Base-by-base conservation (phyloP, 2,113 vertebrate species). In the Eulemur macaco region DNA sequence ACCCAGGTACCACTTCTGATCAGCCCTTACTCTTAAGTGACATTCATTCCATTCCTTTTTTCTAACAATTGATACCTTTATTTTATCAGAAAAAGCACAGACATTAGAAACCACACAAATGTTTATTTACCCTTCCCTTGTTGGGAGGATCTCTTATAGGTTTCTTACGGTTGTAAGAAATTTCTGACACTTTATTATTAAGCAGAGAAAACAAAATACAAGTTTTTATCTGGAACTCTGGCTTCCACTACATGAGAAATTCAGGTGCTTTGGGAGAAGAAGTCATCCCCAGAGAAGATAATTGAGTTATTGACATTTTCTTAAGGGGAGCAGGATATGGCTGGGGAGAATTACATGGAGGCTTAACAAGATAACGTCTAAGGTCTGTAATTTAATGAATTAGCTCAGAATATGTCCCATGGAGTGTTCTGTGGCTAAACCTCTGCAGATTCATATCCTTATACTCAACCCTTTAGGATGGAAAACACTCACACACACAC, bases 341-440 rank as follows among this genome's bases (percentile, higher is more conserved):
- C 25, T 96, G 25, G 60, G 31, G 42, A 94, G 78, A 91, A 82
- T 96, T 93, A 89, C 15, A 56, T 7, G 20, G 23, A 87, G 60
- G 21, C 39, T 96, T 96, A 87, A 39, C 66, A 42, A 94, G 91
- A 74, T 45, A 37, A 74, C 5, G 56, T 93, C 54, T 64, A 89
- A 95, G 34, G 86, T 39, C n/a, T 94, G 7, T 93, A 91, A 89
- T 93, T 69, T 83, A 91, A 86, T 83, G 78, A 93, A 89, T 91
- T 83, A 86, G 27, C 50, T 82, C 58, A 58, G 66, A 77, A 76
- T 78, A 34, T 58, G 52, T 74, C 60, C 50, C 37, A 20, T 27
- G 10, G 21, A 81, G 91, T 93, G 47, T 60, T 96, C 20, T 82
- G 10, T 84, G 52, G 52, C 23, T 89, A 34, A 89, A 4, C 21